Evolutionary conservation across 2,113 vertebrate species (phyloP).

Genomic region (Corynorhinus townsendii): DNA sequence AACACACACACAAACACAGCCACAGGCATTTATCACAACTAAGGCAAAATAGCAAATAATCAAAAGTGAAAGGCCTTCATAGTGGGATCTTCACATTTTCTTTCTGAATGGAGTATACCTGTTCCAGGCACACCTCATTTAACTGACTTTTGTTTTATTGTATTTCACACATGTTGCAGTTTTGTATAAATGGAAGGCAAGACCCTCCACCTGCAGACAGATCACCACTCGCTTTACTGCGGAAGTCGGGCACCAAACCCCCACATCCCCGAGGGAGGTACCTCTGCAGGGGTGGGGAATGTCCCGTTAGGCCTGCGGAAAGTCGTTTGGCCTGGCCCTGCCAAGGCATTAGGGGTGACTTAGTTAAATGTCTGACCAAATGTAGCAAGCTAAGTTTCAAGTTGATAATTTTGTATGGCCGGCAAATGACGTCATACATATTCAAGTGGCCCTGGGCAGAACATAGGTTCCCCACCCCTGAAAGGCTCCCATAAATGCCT

Average conservation of each 20-base stretch:
- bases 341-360: no score
- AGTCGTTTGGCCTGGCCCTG: no score
- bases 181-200: neutral
- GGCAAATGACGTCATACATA: no score
- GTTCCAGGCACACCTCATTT: neutral
- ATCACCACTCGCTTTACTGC: neutral
- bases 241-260: neutral
- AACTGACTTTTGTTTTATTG: neutral
- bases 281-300: no score
- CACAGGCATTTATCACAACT: neutral
- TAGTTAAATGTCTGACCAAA: no score
- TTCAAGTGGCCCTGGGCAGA: no score
- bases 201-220: neutral
- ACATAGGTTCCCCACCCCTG: no score
- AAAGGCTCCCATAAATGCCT: neutral
- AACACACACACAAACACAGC: neutral
- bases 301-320: no score
- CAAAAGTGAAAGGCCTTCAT: neutral
- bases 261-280: no score
- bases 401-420: no score
- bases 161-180: neutral
- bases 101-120: neutral
- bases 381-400: neutral
- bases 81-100: neutral
- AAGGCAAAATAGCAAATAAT: neutral